These are phyloP conservation scores for Hippolais icterina DNA, from an alignment of 2,113 vertebrate species.

Conservation along the genomic window DNA sequence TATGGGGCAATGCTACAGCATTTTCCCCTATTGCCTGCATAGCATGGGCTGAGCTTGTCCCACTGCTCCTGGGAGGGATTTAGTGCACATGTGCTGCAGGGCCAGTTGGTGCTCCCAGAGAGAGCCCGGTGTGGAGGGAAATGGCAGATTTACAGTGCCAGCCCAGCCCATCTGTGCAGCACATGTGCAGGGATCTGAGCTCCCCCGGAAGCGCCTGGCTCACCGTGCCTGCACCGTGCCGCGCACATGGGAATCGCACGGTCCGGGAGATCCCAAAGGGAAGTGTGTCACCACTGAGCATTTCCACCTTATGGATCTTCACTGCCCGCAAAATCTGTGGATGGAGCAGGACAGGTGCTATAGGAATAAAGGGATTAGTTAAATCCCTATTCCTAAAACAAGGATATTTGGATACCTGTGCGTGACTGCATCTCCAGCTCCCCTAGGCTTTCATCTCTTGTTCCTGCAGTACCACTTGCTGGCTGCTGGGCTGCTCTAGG, in stretches of 20 bases:
- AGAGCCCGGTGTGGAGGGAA: neutral
- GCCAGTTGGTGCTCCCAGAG: neutral
- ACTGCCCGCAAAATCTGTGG: neutral
- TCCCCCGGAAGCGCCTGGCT: neutral
- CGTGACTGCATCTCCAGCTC: neutral
- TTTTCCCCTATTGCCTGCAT: neutral
- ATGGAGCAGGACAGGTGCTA: neutral
- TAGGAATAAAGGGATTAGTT: neutral
- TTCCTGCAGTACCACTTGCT: neutral
- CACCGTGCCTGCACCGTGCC: neutral
- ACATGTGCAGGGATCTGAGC: slow-evolving; percentile 40
- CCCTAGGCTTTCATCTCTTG: neutral
- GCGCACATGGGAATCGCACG: accelerated
- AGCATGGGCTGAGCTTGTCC: neutral
- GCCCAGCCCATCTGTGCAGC: slow-evolving; percentile 33
- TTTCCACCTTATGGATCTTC: neutral
- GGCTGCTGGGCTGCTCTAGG: neutral
- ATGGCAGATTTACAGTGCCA: slow-evolving; percentile 31
- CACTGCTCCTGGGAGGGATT: neutral
- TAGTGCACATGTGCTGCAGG: neutral
- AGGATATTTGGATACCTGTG: neutral
- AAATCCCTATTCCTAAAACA: neutral
- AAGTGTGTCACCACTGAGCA: neutral
- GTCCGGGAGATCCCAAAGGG: neutral
- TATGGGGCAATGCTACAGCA: accelerated